Evolutionary conservation across 2,888 invertebrate species (phyloP).

Genomic region (Hypomecis atomaria): DNA sequence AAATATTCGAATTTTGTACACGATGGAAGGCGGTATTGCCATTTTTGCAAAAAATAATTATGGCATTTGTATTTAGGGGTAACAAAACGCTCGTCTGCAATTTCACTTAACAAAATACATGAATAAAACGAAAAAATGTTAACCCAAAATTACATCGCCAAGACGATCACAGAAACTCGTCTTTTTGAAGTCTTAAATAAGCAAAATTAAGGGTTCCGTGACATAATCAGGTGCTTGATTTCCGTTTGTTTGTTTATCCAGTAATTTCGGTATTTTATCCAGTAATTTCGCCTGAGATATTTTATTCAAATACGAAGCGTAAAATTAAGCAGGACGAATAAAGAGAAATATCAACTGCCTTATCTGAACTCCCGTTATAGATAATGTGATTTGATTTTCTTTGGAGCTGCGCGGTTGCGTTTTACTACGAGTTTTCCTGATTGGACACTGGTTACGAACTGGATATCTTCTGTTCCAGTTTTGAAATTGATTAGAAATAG

Average conservation of each 20-base stretch:
- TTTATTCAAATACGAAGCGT: slow-evolving; percentile 16
- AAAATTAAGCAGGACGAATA: slow-evolving; percentile 22
- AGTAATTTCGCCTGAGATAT: slow-evolving; percentile 18
- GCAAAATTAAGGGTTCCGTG: background rate
- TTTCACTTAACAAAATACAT: no score
- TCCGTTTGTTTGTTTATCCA: slow-evolving; percentile 3
- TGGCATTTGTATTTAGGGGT: no score
- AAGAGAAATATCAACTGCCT: slow-evolving; percentile 31
- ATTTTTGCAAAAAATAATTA: no score
- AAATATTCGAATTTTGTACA: no score
- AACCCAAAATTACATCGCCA: no score
- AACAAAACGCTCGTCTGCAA: no score
- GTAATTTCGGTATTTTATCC: background rate
- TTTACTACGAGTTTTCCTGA: slow-evolving; percentile 16
- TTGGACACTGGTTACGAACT: background rate
- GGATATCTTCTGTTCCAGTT: no score
- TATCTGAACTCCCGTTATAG: slow-evolving; percentile 37
- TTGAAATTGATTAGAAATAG: no score
- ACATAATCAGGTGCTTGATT: slow-evolving; percentile 1
- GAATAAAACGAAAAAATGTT: no score
- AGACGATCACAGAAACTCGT: background rate
- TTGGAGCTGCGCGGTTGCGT: slow-evolving; percentile 23
- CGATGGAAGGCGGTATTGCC: no score
- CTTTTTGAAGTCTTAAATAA: slow-evolving; percentile 2
- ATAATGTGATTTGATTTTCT: slow-evolving; percentile 43